phyloP scores from a whole-genome alignment of 1,140 invertebrate genomes.

The Globodera ellingtonae region DNA sequence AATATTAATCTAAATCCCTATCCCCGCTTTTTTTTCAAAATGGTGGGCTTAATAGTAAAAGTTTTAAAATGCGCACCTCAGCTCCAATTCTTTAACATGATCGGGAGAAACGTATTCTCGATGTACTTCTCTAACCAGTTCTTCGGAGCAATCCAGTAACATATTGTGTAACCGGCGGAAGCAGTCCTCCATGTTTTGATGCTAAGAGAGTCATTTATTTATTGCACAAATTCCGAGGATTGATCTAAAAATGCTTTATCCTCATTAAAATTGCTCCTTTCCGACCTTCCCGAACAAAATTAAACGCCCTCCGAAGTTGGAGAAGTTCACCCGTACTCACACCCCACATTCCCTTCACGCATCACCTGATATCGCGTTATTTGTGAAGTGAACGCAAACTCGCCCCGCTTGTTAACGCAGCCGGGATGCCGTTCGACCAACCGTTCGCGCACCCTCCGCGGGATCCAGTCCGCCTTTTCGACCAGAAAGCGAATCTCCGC shows the following conservation, averaged over 20 bases:
- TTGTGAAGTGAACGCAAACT: constrained; percentile 43
- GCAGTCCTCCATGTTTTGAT: constrained; percentile 50
- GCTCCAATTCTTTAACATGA: constrained; percentile 29
- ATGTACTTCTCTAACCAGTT: constrained; percentile 22
- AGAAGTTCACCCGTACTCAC: no score
- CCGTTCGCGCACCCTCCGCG: constrained; percentile 35
- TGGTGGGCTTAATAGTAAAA: no score
- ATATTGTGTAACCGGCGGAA: constrained; percentile 41
- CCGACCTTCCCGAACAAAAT: no score
- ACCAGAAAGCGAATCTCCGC: constrained; percentile 51
- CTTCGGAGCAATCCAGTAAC: constrained; percentile 27
- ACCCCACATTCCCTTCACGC: no score
- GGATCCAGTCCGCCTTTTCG: constrained; percentile 42
- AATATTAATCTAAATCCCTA: no score
- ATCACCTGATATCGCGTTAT: constrained; percentile 32
- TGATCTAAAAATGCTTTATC: no score
- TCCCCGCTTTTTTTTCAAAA: no score
- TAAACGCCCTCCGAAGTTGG: no score
- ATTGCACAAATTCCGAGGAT: no score
- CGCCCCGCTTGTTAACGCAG: constrained; percentile 36
- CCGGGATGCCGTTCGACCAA: constrained; percentile 33
- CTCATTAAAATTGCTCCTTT: no score
- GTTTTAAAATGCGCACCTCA: no score
- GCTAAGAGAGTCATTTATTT: constrained; percentile 18
- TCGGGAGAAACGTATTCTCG: constrained; percentile 26